Base-by-base conservation (phyloP, 1,140 invertebrate genomes). In the Orius insidiosus region DNA sequence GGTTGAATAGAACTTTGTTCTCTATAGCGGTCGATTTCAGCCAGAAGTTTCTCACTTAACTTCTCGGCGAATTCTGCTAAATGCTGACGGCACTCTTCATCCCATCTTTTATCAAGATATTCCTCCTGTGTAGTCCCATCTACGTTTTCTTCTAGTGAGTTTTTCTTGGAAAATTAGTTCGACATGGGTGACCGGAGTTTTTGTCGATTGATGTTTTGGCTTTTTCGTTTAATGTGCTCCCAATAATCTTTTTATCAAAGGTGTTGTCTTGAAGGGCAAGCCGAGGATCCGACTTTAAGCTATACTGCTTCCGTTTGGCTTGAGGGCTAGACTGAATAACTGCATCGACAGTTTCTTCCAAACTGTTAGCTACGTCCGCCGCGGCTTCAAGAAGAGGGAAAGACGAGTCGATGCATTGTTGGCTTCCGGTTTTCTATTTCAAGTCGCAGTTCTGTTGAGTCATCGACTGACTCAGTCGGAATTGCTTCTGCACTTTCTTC, bases 61-160 rank as follows among this genome's bases (percentile, higher is more conserved):
- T 81, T 78, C 55, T 85, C 80, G 1, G 79, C 80, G 52, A 83
- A 83, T 53, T 82, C 78, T 2, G 75, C 75, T 35, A 84, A 62
- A 58, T 83, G 75, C 52, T 72, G 70, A 47, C 68, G 64, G 43
- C 71, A 72, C 49, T 78, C 74, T 56, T 76, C 69, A 52, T 67
- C 69, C 68, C 75, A 76, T 13, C 47, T 48, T 36, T 48, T 45
- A 43, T 43, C 41, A 3, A 31, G 8, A 31, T 11, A n/a, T 36
- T 36, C n/a, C 5, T n/a, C 16, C 9, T 43, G n/a, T 3, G 41
- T 24, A 24, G n/a, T n/a, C n/a, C n/a, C n/a, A n/a, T n/a, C n/a
- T n/a, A 24, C 24, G 24, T 24, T 24, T 24, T 24, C 24, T 24
- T 24, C 24, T 24, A 24, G 24, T 4, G 24, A 24, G 24, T 24